A percentile compares a stretch with the other conserved stretches of the same genome.
phyloP scores from a whole-genome alignment of 2,797 vertebrate species.

The Pachyuromys duprasi region DNA sequence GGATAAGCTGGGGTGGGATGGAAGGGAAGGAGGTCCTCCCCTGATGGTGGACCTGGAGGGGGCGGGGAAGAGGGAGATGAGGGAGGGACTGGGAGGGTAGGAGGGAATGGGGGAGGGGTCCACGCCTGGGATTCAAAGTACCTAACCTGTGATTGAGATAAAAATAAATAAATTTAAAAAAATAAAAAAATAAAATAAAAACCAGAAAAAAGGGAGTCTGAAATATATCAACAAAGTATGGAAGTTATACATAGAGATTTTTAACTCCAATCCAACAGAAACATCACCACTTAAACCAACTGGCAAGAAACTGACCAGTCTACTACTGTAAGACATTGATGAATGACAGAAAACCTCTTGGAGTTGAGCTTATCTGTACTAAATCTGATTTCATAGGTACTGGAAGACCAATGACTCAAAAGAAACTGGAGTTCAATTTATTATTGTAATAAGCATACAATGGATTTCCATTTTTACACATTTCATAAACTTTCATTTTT shows the following conservation, averaged over 20 bases:
- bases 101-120: too few species aligned
- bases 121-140: too few species aligned
- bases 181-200: too few species aligned
- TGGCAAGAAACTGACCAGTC: not conserved
- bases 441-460: not conserved
- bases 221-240: not conserved
- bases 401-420: not conserved
- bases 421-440: not conserved
- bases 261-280: not conserved
- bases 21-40: too few species aligned
- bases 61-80: too few species aligned
- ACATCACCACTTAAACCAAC: not conserved
- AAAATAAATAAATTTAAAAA: too few species aligned
- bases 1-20: too few species aligned
- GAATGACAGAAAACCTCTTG: not conserved
- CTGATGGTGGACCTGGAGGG: too few species aligned
- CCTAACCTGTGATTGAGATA: too few species aligned
- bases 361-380: not conserved
- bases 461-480: not conserved
- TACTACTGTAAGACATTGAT: not conserved
- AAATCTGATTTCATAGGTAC: not conserved
- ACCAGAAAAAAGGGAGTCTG: not conserved
- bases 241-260: not conserved
- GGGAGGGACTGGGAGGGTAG: too few species aligned
- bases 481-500: not conserved